These are phyloP conservation scores for Leptoteleia sp. DNA, from an alignment of 1,140 invertebrate genomes.

Conservation along the genomic window DNA sequence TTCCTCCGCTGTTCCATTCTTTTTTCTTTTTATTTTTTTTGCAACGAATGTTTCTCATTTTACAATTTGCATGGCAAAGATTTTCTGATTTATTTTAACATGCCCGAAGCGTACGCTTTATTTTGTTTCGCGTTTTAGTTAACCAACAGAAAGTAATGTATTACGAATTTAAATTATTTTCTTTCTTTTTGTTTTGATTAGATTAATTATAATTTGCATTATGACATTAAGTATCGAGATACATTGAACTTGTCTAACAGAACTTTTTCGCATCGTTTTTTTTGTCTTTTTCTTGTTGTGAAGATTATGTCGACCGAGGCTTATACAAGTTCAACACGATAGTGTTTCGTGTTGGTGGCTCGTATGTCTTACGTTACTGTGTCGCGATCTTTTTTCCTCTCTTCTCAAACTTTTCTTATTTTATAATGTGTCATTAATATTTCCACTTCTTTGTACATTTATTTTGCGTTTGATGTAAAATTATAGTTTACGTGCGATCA, in stretches of 20 bases:
- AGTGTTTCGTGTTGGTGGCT: slow-evolving; percentile 3
- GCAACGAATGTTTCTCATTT: background rate
- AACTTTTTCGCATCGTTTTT: background rate
- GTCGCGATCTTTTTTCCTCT: background rate
- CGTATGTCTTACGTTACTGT: background rate
- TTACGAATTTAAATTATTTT: no score
- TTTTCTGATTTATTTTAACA: no score
- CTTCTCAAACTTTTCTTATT: background rate
- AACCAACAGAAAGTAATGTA: no score
- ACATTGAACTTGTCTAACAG: background rate
- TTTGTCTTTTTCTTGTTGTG: slow-evolving; percentile 1
- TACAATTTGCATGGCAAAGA: background rate
- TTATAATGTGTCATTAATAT: no score
- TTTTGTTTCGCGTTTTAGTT: no score
- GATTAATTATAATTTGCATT: no score
- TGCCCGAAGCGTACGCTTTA: no score
- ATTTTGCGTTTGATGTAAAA: no score
- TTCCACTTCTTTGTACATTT: no score
- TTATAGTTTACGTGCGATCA: no score
- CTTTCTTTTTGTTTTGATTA: no score
- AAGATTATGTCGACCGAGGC: slow-evolving; percentile 4
- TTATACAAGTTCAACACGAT: slow-evolving; percentile 16
- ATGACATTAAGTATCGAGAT: background rate
- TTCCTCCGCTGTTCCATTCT: background rate
- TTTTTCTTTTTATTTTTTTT: background rate